Percentiles rank a stretch among this genome's conserved stretches.
These are phyloP conservation scores for Macquaria ambigua DNA, from an alignment of 2,113 vertebrate genomes.

Conservation along the genomic window DNA sequence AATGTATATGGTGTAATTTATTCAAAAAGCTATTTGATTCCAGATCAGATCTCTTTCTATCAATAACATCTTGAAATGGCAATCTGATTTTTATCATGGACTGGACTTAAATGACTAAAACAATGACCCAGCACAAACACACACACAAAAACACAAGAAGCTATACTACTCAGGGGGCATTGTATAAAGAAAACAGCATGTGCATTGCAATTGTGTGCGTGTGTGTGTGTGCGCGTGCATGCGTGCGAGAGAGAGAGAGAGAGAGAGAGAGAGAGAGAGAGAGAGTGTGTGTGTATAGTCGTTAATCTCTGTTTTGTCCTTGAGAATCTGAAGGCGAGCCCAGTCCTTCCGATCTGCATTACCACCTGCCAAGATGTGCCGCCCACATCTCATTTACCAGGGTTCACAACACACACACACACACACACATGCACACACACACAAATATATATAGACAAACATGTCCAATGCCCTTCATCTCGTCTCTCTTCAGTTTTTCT, in stretches of 20 bases:
- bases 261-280: neutral
- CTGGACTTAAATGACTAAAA: too few relatives aligned
- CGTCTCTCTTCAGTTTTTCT: neutral
- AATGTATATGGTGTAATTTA: too few relatives aligned
- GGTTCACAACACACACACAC: neutral
- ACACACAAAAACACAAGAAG: too few relatives aligned
- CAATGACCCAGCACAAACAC: too few relatives aligned
- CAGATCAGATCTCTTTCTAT: too few relatives aligned
- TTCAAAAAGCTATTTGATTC: too few relatives aligned
- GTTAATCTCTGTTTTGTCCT: slow-evolving; percentile 66
- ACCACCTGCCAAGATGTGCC: slow-evolving; percentile 55
- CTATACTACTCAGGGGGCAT: too few relatives aligned
- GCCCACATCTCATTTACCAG: slow-evolving; percentile 37
- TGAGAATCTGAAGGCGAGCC: slow-evolving; percentile 51
- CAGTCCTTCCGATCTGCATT: slow-evolving; percentile 60
- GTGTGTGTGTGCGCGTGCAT: neutral
- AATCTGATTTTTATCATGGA: too few relatives aligned
- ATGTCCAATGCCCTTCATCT: slow-evolving; percentile 5
- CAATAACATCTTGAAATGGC: too few relatives aligned
- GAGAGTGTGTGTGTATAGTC: neutral
- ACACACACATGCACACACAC: neutral
- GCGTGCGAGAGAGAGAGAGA: neutral
- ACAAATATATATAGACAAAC: neutral
- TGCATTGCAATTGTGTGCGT: neutral
- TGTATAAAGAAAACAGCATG: neutral